Evolutionary conservation across 1,140 invertebrate genomes (phyloP), one percentile per base, ranked within the genome.

Genomic region (Hylaeus volcanicus): DNA sequence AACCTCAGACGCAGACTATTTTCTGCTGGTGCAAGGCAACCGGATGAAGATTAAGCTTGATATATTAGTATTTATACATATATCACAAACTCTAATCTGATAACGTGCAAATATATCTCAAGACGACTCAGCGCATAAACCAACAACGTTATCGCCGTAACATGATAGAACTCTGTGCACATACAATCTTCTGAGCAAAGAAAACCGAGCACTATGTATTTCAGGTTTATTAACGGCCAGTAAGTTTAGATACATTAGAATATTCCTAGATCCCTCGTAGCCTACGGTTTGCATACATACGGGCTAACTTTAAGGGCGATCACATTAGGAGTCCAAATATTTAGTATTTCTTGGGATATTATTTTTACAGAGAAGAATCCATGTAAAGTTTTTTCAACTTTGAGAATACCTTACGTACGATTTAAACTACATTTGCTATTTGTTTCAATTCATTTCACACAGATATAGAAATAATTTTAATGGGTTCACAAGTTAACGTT

Each of bases 31-130:
- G 76, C 51, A 61, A 61, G 43, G 68, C 6, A 61, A 72, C 58
- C 48, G 48, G 37, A 45, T n/a, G 45, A 37, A 68, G 76, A 78
- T 63, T 72, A 65, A 74, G 53, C 70, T 63, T 73, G 77, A 74
- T 74, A 65, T 73, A 79, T 48, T 56, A 41, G 70, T 65, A 65
- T 79, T 79, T 79, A 79, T 79, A 79, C 74, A 65, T 66, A 26
- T 26, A 26, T 71, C 53, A 53, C 41, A 14, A 51, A 56, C 37
- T 56, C 51, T 65, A 71, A 85, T 78, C 80, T 76, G 78, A 61
- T 53, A 15, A 48, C 79, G 41, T 60, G 74, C 69, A 85, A 80
- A 75, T 70, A 83, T 83, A 73, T 84, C 58, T 77, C 74, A 55
- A 61, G 58, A 74, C 55, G 53, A 55, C 72, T 53, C 63, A 26